A percentile compares a stretch with the other conserved stretches of the same genome.
These are phyloP conservation scores for Coptodon rendalli DNA, from an alignment of 2,113 vertebrate species.

Conservation along the genomic window DNA sequence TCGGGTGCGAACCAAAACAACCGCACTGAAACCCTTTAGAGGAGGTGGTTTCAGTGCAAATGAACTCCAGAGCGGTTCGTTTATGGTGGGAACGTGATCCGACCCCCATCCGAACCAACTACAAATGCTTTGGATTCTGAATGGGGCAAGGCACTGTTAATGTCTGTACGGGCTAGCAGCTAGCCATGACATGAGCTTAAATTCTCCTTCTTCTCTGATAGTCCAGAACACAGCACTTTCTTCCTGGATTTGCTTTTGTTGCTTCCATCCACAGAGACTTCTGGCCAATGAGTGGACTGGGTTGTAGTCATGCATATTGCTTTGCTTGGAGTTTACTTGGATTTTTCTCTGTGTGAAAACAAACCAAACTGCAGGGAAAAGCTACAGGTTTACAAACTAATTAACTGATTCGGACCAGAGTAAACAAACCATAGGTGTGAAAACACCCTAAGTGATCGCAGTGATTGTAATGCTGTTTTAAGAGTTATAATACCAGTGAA, in stretches of 20 bases:
- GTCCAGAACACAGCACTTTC: not conserved
- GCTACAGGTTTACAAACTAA: not conserved
- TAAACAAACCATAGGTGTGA: not conserved
- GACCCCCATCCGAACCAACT: rapidly evolving
- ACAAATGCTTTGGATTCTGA: not conserved
- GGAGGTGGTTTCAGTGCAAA: not conserved
- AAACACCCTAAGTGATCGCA: not conserved
- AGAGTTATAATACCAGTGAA: not conserved
- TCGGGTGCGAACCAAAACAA: not conserved
- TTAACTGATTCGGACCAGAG: not conserved
- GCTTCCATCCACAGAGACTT: not conserved
- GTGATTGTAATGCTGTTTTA: not conserved
- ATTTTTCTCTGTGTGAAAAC: not conserved
- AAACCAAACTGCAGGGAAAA: not conserved
- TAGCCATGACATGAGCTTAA: not conserved
- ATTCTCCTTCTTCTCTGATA: not conserved
- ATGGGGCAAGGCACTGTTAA: not conserved
- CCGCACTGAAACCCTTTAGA: not conserved
- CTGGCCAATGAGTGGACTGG: not conserved
- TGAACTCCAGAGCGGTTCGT: rapidly evolving
- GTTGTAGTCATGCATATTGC: not conserved
- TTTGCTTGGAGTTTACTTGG: not conserved
- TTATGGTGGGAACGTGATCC: not conserved
- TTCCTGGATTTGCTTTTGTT: not conserved
- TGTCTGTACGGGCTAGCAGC: not conserved